Base-by-base conservation (phyloP, 2,888 invertebrate genomes). In the Myopa tessellatipennis region DNA sequence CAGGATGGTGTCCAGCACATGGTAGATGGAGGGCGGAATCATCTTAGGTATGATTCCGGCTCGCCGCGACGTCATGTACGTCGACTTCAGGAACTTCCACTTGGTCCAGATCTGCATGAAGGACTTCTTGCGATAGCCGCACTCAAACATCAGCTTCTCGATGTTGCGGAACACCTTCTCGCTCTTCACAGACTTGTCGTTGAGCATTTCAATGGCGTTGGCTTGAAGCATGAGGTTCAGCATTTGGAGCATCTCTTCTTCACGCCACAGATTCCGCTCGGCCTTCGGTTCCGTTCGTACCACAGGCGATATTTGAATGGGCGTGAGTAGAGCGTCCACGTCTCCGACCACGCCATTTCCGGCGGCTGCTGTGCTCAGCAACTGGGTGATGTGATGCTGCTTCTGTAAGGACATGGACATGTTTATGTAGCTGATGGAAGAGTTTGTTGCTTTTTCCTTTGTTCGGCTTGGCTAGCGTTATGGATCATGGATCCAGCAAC, bases 1-100 rank as follows among this genome's bases (percentile, higher is more conserved):
- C 45, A 88, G 79, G 84, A 88, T 86, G 76, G 84, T 82, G 75
- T 87, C 84, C 69, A 88, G 82, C 26, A 84, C 83, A 0, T 86
- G 84, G 77, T 87, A 88, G 0, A 88, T 84, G 74, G 85, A 83
- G 74, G 82, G 83, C 4, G 88, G 86, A 58, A 88, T 84, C 58
- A 88, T 87, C 52, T 87, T 88, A n/a, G 89, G 89, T 69, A 85
- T 80, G 1, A 82, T 80, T 52, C 88, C 87, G 60, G 87, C 85
- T 1, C 89, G 86, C 1, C 85, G 85, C 16, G 89, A 87, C 8
- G 89, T 89, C 78, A 87, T 88, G 34, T 89, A 89, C 1, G 89
- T 88, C 8, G 89, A 89, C 81, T 89, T 89, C 8, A 89, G 83
- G 80, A 89, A 89, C 81, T 89, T 89, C 88, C 88, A 89, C 67